These are phyloP conservation scores for Hippolais icterina DNA, from an alignment of 2,113 vertebrate genomes.

Conservation along the genomic window DNA sequence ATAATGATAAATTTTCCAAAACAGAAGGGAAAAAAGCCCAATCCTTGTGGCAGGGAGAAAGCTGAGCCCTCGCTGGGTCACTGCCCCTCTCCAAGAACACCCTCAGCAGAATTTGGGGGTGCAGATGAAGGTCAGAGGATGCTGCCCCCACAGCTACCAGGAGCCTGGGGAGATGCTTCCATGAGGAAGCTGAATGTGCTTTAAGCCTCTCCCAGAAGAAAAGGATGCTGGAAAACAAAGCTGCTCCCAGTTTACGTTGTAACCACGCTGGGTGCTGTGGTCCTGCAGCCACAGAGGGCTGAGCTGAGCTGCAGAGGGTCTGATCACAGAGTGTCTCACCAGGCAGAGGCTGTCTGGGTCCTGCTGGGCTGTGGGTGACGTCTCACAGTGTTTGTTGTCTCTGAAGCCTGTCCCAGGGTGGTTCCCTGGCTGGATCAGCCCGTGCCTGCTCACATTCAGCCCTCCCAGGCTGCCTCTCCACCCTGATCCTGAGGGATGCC, in stretches of 20 bases:
- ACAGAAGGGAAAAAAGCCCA: rapidly evolving
- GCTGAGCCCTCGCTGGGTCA: rapidly evolving
- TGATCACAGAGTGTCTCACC: background rate
- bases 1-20: background rate
- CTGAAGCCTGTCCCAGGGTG: background rate
- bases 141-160: background rate
- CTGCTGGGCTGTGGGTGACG: background rate
- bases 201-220: background rate
- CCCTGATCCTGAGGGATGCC: rapidly evolving
- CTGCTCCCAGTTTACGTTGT: background rate
- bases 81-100: background rate
- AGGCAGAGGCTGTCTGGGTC: background rate
- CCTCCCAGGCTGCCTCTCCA: background rate
- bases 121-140: background rate
- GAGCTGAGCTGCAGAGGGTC: background rate
- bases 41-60: background rate
- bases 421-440: background rate
- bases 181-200: background rate
- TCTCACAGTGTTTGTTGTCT: background rate
- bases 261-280: background rate
- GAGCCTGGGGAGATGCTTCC: background rate
- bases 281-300: background rate
- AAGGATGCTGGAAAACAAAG: background rate
- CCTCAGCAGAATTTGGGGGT: background rate
- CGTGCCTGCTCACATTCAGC: background rate